Evolutionary conservation across 2,888 invertebrate species (phyloP).

Genomic region (Standfussiana lucernea): DNA sequence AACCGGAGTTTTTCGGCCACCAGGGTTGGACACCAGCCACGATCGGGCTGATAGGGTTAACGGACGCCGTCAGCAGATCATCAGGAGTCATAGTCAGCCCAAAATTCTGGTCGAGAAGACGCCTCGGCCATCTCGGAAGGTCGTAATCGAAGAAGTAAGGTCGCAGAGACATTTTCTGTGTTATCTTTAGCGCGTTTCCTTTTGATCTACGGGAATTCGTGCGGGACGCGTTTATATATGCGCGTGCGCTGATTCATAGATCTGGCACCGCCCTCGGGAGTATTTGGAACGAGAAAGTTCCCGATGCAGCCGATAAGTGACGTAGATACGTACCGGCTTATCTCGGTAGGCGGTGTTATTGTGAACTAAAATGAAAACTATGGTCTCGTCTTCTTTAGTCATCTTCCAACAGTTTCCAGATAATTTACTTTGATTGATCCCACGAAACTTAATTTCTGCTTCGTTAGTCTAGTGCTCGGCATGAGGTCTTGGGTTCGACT

Average conservation of each 20-base stretch:
- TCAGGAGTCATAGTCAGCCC: constrained; percentile 85
- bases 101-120: constrained; percentile 86
- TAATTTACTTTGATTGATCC: neutral
- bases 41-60: constrained; percentile 76
- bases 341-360: neutral
- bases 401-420: neutral
- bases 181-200: constrained; percentile 58
- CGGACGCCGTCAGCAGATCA: constrained; percentile 79
- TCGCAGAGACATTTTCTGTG: constrained; percentile 79
- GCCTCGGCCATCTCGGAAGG: constrained; percentile 80
- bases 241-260: constrained; percentile 50
- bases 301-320: constrained; percentile 65
- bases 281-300: constrained; percentile 74
- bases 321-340: constrained; percentile 2
- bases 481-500: no score
- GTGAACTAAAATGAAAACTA: neutral
- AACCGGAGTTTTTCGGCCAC: constrained; percentile 85
- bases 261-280: constrained; percentile 60
- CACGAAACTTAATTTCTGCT: no score
- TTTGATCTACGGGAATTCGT: constrained; percentile 64
- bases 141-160: constrained; percentile 84
- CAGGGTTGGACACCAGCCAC: constrained; percentile 78
- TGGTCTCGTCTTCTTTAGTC: neutral
- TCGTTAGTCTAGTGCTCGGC: no score
- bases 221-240: constrained; percentile 58